Evolutionary conservation across 1,140 invertebrate species (phyloP).

Genomic region (Muscidifurax raptorellus): DNA sequence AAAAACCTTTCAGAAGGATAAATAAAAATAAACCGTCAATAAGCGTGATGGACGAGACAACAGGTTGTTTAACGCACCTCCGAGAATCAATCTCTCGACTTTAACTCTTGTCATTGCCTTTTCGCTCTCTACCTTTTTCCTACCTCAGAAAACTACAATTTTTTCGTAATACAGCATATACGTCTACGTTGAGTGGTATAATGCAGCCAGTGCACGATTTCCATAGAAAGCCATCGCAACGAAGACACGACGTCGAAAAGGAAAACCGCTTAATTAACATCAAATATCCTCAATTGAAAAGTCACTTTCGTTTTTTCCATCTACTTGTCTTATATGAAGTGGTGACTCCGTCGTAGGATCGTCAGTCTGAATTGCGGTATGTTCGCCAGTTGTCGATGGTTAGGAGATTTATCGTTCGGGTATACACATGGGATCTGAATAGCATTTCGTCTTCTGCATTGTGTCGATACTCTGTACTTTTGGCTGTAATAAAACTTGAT

Average conservation of each 20-base stretch:
- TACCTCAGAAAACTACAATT: neutral
- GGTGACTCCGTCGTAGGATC: neutral
- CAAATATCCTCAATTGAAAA: neutral
- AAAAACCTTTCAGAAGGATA: neutral
- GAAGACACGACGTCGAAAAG: neutral
- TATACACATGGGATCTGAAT: too few species aligned
- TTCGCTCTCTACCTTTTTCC: neutral
- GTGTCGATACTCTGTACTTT: too few species aligned
- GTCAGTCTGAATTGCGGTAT: neutral
- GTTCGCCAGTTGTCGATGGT: neutral
- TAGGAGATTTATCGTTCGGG: neutral
- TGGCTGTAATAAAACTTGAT: too few species aligned
- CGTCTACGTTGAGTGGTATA: too few species aligned
- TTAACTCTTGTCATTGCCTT: neutral
- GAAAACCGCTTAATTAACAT: neutral
- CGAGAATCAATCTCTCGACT: neutral
- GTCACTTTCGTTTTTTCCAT: neutral
- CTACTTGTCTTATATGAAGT: neutral
- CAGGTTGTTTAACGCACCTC: neutral
- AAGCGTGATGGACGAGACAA: constrained; percentile 8
- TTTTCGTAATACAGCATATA: neutral
- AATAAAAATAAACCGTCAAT: constrained; percentile 33
- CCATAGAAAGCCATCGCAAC: neutral
- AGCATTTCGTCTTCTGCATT: too few species aligned
- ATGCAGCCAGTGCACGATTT: neutral